Conservation (phyloP, 2,888 invertebrate species). For the Dysmachus trigonus region DNA sequence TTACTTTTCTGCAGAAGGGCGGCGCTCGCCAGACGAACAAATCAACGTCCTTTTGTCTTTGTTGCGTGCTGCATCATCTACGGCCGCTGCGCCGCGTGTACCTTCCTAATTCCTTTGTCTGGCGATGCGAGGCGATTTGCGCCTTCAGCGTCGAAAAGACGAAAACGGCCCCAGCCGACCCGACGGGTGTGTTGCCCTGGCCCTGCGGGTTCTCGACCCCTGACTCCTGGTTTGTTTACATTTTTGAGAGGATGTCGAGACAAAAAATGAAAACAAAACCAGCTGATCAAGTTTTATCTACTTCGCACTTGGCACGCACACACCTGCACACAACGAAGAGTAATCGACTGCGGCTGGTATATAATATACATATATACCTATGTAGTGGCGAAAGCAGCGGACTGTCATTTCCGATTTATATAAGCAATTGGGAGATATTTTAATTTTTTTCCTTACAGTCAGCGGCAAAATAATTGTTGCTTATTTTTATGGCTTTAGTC, state of each 20-base stretch:
- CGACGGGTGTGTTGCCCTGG: not conserved
- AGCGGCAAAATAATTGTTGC: not conserved
- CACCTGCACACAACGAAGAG: not conserved
- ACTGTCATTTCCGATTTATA: not conserved
- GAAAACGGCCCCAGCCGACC: not conserved
- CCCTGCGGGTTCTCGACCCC: slow-evolving; percentile 4
- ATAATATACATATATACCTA: too few species aligned
- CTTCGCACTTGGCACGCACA: not conserved
- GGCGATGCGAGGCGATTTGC: not conserved
- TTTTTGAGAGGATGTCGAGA: not conserved
- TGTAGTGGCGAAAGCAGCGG: too few species aligned
- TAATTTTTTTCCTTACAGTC: not conserved
- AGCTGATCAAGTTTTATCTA: slow-evolving; percentile 25
- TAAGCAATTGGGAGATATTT: not conserved
- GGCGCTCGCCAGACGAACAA: not conserved
- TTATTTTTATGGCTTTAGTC: not conserved
- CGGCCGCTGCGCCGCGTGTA: not conserved
- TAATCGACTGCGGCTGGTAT: not conserved
- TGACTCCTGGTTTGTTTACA: slow-evolving; percentile 21
- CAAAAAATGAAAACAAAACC: slow-evolving; percentile 41
- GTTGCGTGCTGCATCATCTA: not conserved
- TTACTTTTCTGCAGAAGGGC: not conserved
- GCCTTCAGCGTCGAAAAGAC: not conserved
- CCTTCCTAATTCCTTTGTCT: not conserved
- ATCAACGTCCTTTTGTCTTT: not conserved